A percentile compares a stretch with the other conserved stretches of the same genome.
These are phyloP conservation scores for Diadophis punctatus DNA, from an alignment of 2,113 vertebrate genomes.

Conservation along the genomic window DNA sequence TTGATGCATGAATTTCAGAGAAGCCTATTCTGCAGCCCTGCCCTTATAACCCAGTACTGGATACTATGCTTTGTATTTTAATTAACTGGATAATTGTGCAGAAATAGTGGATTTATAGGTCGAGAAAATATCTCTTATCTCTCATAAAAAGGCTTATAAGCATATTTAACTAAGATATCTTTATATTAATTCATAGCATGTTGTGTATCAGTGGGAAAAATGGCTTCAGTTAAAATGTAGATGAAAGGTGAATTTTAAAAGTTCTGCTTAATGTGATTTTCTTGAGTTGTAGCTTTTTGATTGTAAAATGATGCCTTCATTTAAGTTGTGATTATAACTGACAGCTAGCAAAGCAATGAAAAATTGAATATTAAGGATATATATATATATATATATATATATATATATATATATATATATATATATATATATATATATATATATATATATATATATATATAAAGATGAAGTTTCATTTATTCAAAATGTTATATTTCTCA, in stretches of 20 bases:
- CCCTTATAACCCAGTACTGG: neutral
- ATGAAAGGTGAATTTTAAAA: neutral
- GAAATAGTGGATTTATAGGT: neutral
- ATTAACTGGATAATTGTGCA: neutral
- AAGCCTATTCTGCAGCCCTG: accelerated
- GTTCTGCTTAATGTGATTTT: neutral
- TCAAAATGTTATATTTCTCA: neutral
- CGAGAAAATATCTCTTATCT: neutral
- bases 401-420: too few species aligned
- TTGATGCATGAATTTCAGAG: neutral
- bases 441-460: too few species aligned
- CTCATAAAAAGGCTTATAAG: neutral
- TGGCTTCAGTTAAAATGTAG: neutral
- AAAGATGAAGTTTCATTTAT: neutral
- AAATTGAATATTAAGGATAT: neutral
- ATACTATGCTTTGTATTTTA: neutral
- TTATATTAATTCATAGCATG: neutral
- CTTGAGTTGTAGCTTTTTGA: neutral
- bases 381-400: too few species aligned
- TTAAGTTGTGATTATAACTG: neutral
- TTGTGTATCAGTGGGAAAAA: neutral
- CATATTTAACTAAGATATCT: neutral
- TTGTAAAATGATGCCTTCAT: neutral
- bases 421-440: too few species aligned
- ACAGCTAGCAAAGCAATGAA: neutral